Percentiles rank a stretch among this genome's conserved stretches.
These are phyloP conservation scores for Danio albolineatus DNA, from an alignment of 2,797 vertebrate genomes.

Conservation along the genomic window DNA sequence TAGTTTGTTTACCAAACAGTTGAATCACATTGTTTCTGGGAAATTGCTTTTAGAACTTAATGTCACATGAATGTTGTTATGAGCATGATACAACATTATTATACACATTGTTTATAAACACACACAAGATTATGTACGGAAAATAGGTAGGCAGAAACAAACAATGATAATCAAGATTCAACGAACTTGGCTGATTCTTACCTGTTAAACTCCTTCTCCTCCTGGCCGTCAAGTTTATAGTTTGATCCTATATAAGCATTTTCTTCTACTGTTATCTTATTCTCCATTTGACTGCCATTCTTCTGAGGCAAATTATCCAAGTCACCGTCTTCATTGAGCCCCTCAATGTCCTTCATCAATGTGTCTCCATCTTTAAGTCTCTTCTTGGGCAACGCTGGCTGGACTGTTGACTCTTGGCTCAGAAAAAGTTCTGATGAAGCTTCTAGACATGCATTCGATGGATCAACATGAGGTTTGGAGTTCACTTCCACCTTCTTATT, in stretches of 20 bases:
- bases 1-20: too few relatives aligned
- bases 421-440: not conserved
- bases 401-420: not conserved
- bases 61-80: too few relatives aligned
- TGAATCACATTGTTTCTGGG: too few relatives aligned
- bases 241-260: conserved; percentile 6
- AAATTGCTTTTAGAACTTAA: too few relatives aligned
- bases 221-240: not conserved
- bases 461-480: not conserved
- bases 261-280: conserved; percentile 4
- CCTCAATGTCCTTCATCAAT: not conserved
- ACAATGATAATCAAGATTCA: too few relatives aligned
- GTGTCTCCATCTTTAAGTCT: not conserved
- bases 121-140: too few relatives aligned
- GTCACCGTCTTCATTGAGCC: not conserved
- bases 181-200: conserved; percentile 5
- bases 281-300: not conserved
- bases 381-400: conserved; percentile 14
- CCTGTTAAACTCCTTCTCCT: conserved; percentile 13
- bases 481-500: not conserved
- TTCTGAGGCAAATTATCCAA: not conserved
- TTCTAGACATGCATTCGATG: not conserved
- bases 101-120: too few relatives aligned
- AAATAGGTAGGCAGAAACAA: too few relatives aligned
- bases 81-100: too few relatives aligned